These are phyloP conservation scores for Tupiocoris notatus DNA, from an alignment of 2,888 invertebrate species.

Conservation along the genomic window DNA sequence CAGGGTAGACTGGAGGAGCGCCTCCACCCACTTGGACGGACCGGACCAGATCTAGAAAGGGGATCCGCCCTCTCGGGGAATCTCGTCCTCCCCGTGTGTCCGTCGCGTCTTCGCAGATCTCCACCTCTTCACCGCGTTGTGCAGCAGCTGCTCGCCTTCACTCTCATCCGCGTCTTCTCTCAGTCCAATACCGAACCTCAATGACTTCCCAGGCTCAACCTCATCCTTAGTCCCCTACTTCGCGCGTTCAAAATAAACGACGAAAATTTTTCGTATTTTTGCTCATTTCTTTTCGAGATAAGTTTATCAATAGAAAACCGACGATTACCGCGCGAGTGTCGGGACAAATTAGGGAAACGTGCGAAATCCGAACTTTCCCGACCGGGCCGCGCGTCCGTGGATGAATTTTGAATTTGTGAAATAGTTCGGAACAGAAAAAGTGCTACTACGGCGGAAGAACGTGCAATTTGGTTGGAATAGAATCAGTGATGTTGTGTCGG, in stretches of 20 bases:
- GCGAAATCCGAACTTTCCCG: too few species aligned
- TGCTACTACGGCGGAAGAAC: too few species aligned
- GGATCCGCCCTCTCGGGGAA: slow-evolving; percentile 35
- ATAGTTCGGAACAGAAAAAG: background rate
- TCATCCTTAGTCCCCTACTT: background rate
- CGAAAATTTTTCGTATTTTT: too few species aligned
- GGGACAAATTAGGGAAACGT: too few species aligned
- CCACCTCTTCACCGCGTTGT: background rate
- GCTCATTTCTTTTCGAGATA: too few species aligned
- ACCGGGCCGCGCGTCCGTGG: background rate
- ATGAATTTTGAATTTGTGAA: background rate
- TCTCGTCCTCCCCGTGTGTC: slow-evolving; percentile 3
- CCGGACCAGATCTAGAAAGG: slow-evolving; percentile 37
- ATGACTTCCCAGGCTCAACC: background rate
- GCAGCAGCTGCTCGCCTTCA: slow-evolving; percentile 17
- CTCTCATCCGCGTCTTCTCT: slow-evolving; percentile 24
- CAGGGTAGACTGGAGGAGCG: background rate
- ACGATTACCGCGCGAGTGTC: too few species aligned
- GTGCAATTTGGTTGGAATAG: too few species aligned
- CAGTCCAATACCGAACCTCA: background rate
- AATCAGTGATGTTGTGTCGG: slow-evolving; percentile 41
- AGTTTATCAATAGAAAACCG: too few species aligned
- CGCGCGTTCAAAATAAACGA: background rate
- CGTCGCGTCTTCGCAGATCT: slow-evolving; percentile 10
- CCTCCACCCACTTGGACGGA: background rate